Evolutionary conservation across 2,888 invertebrate species (phyloP).

Genomic region (Sminthurides aquaticus): DNA sequence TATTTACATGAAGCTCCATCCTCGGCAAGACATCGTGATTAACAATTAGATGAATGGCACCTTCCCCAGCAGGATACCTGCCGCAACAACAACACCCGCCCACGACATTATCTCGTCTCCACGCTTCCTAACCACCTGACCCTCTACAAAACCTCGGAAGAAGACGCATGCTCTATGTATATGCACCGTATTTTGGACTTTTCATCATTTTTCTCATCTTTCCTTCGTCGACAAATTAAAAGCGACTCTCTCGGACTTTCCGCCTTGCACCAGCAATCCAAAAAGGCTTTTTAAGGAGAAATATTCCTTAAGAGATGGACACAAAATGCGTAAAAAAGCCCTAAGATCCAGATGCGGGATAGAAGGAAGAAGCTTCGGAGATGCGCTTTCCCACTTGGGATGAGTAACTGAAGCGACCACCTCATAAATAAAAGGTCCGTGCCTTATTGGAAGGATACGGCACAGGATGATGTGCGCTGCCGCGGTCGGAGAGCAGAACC

Average conservation of each 20-base stretch:
- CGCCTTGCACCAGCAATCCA: too few relatives aligned
- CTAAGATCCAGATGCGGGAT: background rate
- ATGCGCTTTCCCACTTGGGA: too few relatives aligned
- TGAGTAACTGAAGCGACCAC: background rate
- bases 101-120: constrained; percentile 5
- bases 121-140: background rate
- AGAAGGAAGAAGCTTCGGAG: too few relatives aligned
- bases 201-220: too few relatives aligned
- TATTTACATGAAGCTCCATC: too few relatives aligned
- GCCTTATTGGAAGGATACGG: background rate
- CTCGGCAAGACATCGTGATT: constrained; percentile 20
- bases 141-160: background rate
- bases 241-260: too few relatives aligned
- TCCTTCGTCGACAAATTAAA: too few relatives aligned
- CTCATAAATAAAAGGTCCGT: background rate
- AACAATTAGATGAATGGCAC: constrained; percentile 34
- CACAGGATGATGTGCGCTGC: background rate
- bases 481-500: background rate
- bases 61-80: constrained; percentile 20
- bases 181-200: too few relatives aligned
- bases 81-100: constrained; percentile 24
- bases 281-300: too few relatives aligned
- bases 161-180: background rate
- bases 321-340: too few relatives aligned
- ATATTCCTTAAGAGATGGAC: too few relatives aligned